Base-by-base conservation (phyloP, 23 tunicate species). In the Botrylloides violaceus region DNA sequence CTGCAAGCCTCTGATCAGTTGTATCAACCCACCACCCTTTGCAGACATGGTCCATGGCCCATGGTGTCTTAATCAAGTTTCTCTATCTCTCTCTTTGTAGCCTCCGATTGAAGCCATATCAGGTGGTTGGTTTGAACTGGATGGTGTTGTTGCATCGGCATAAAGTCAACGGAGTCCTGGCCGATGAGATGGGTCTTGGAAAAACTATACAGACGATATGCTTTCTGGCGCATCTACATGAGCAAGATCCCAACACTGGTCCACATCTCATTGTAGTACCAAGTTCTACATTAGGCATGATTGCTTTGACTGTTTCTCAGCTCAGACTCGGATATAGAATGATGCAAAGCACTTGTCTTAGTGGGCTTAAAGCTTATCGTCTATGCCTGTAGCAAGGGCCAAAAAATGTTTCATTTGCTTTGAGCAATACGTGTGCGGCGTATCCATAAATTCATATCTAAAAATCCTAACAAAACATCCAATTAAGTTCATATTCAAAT, bases 161-260 rank as follows among this genome's bases (percentile, higher is more conserved):
- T 31, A 82, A 79, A 35, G 87, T 95, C 29, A 89, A 76, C 64
- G 99, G 92, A 30, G 76, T 95, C 4, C 75, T 95, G 4, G 99
- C 99, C 1, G 99, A 95, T 79, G 99, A 95, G 39, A 95, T 95
- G 99, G 99, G 99, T 19, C 77, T 95, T 76, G 99, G 99, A 0
- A 95, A 95, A 79, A 95, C 99, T 1, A 81, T 95, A 26, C 99
- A 95, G 36, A 87, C 99, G 7, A 95, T 95, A 29, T 63, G 90
- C 1, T 95, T 86, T 61, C 79, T 95, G 43, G 85, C 90, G 26
- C 77, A 83, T 61, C 49, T 90, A 57, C 55, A 47, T 20, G 79
- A 75, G 18, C 50, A 29, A 37, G 75, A 71, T 18, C 59, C 74
- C 0, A 66, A 65, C 59, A 66, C 75, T 2, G 85, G 85, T 1